Conservation (phyloP, 2,888 invertebrate genomes). For the Chrysolina haemoptera region DNA sequence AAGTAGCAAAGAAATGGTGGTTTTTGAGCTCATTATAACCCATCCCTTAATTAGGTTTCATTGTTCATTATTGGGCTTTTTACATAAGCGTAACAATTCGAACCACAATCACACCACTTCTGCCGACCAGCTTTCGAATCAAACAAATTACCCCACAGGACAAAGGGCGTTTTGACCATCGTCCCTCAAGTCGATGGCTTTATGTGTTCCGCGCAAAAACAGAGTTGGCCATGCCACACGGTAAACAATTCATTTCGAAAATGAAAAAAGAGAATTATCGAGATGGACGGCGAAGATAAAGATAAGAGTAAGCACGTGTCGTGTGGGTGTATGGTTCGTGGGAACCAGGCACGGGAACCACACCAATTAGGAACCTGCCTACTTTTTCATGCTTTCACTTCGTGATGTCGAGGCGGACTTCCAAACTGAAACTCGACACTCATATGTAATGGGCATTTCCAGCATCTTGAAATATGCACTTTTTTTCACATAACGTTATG, state of each 20-base stretch:
- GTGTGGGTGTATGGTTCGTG: slow-evolving; percentile 60
- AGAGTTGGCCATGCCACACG: slow-evolving; percentile 16
- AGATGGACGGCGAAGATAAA: slow-evolving; percentile 47
- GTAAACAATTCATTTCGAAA: slow-evolving; percentile 26
- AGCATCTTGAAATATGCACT: too few relatives aligned
- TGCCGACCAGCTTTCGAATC: neutral
- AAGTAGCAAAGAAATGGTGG: too few relatives aligned
- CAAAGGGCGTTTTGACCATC: neutral
- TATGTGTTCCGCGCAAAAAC: neutral
- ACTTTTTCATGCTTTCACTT: slow-evolving; percentile 45
- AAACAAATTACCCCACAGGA: neutral
- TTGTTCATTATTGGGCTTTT: neutral
- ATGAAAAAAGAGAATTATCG: slow-evolving; percentile 37
- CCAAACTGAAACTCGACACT: slow-evolving; percentile 12
- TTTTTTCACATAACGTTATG: too few relatives aligned
- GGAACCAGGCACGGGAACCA: slow-evolving; percentile 60
- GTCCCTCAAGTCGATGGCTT: neutral
- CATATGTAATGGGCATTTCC: too few relatives aligned
- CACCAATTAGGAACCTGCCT: slow-evolving; percentile 57
- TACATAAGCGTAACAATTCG: neutral
- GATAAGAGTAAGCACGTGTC: slow-evolving; percentile 60
- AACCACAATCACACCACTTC: neutral
- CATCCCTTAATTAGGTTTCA: too few relatives aligned
- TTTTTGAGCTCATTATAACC: too few relatives aligned
- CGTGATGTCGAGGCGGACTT: slow-evolving; percentile 45